Percentiles rank a stretch among this genome's conserved stretches.
These are phyloP conservation scores for Polia nebulosa DNA, from an alignment of 2,888 invertebrate genomes.

Conservation along the genomic window DNA sequence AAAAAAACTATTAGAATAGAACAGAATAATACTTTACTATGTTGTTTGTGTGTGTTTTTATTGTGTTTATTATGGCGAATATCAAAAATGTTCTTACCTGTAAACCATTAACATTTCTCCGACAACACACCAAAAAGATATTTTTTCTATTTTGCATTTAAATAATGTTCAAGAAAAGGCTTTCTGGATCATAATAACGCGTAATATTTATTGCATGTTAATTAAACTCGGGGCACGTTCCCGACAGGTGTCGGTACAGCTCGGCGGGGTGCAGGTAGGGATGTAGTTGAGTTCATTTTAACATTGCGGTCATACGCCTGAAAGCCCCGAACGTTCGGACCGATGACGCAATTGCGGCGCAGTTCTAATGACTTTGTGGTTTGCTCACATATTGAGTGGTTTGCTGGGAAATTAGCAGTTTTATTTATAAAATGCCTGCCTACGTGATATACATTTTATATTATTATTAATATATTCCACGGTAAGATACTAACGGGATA, in stretches of 20 bases:
- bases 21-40: too few species aligned
- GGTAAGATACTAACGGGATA: too few species aligned
- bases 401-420: neutral
- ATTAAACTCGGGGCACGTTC: slow-evolving; percentile 14
- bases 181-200: slow-evolving; percentile 82
- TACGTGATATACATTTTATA: too few species aligned
- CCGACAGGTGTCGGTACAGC: slow-evolving; percentile 16
- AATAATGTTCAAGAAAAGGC: neutral
- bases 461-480: too few species aligned
- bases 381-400: neutral
- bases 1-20: too few species aligned
- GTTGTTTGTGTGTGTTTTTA: too few species aligned
- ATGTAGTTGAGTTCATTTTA: neutral
- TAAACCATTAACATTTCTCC: too few species aligned
- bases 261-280: too few species aligned
- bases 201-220: slow-evolving; percentile 15
- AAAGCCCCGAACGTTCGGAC: neutral
- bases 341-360: slow-evolving; percentile 4
- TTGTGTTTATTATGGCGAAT: too few species aligned
- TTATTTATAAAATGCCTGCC: neutral
- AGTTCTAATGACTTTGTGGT: slow-evolving; percentile 32
- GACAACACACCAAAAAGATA: too few species aligned
- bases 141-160: too few species aligned
- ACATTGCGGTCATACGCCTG: slow-evolving; percentile 11
- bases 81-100: too few species aligned